These are phyloP conservation scores for Limnothrissa miodon DNA, from an alignment of 2,113 vertebrate species.

Conservation along the genomic window DNA sequence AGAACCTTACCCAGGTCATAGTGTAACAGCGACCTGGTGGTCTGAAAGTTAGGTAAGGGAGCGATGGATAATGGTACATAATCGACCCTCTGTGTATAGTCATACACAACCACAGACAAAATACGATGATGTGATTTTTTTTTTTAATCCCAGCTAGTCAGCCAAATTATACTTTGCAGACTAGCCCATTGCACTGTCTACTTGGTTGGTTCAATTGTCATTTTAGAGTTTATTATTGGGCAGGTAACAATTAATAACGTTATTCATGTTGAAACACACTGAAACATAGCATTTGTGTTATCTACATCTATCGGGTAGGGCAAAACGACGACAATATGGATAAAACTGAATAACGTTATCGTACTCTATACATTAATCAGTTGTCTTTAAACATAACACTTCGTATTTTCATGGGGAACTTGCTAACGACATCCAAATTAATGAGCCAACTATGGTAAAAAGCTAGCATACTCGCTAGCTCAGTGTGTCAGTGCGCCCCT, in stretches of 20 bases:
- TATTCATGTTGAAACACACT: background rate
- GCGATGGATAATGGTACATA: background rate
- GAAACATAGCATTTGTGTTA: background rate
- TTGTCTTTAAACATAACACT: background rate
- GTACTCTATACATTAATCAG: background rate
- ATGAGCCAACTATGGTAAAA: background rate
- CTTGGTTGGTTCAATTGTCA: background rate
- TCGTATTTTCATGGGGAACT: background rate
- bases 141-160: too few relatives aligned
- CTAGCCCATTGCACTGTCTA: background rate
- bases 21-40: background rate
- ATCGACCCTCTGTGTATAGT: background rate
- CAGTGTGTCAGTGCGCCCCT: background rate
- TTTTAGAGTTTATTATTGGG: background rate
- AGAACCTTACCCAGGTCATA: background rate
- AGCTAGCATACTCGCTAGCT: background rate
- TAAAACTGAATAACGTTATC: background rate
- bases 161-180: background rate
- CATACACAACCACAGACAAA: background rate
- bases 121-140: background rate
- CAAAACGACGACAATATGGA: background rate
- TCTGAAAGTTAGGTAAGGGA: background rate
- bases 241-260: background rate
- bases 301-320: background rate
- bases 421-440: background rate